A percentile compares a stretch with the other conserved stretches of the same genome.
Conservation (phyloP, 2,797 vertebrate genomes). For the Forpus xanthops region DNA sequence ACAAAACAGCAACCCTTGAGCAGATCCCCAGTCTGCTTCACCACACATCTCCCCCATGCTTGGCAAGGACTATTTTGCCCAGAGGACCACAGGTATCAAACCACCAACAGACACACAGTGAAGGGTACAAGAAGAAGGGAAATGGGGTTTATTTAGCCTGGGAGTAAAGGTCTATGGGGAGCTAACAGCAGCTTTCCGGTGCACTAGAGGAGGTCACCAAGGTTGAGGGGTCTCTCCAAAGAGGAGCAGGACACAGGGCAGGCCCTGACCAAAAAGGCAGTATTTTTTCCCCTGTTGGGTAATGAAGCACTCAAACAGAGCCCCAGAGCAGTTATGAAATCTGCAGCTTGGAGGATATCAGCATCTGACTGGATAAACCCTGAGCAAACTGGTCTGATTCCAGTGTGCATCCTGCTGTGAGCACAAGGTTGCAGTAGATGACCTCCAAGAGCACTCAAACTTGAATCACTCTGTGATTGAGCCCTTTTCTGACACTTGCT, state of each 20-base stretch:
- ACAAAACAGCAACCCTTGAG: accelerated
- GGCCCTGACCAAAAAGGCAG: not conserved
- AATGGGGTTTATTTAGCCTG: not conserved
- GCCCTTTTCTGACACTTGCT: not conserved
- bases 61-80: not conserved
- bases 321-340: not conserved
- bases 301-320: not conserved
- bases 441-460: not conserved
- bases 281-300: not conserved
- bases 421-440: not conserved
- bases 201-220: not conserved
- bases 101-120: accelerated
- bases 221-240: not conserved
- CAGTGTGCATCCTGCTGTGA: not conserved
- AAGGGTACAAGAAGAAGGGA: not conserved
- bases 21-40: not conserved
- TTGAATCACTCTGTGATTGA: not conserved
- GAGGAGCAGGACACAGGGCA: accelerated
- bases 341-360: not conserved
- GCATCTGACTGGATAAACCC: not conserved
- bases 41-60: accelerated
- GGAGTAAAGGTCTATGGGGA: not conserved
- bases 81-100: not conserved
- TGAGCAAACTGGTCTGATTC: not conserved
- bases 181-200: not conserved